A percentile compares a stretch with the other conserved stretches of the same genome.
Evolutionary conservation across 2,113 vertebrate genomes (phyloP).

Genomic region (Ceyx cyanopectus): DNA sequence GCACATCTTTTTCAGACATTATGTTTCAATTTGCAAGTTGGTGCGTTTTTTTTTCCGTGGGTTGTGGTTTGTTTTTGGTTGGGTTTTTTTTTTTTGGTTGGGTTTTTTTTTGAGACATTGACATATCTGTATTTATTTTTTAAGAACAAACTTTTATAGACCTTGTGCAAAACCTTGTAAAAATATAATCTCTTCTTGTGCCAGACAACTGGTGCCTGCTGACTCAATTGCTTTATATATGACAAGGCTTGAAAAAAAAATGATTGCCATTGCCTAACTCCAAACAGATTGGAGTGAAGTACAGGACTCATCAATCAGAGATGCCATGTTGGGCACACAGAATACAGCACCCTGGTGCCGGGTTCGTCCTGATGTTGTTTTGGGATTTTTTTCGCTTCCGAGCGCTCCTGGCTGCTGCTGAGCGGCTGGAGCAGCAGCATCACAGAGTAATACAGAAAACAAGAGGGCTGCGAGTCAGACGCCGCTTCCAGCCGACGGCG

Average conservation of each 20-base stretch:
- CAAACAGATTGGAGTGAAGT: slow-evolving; percentile 72
- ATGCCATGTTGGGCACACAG: slow-evolving; percentile 19
- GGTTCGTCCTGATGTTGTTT: background rate
- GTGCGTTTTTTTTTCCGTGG: background rate
- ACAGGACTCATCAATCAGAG: slow-evolving; percentile 73
- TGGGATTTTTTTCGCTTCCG: background rate
- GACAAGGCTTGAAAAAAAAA: slow-evolving; percentile 76
- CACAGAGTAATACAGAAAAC: background rate
- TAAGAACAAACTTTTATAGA: slow-evolving; percentile 73
- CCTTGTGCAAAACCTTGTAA: slow-evolving; percentile 75
- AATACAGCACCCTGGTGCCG: background rate
- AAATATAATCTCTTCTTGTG: slow-evolving; percentile 68
- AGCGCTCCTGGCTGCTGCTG: background rate
- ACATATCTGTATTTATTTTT: slow-evolving; percentile 50
- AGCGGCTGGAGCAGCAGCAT: background rate
- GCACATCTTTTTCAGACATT: slow-evolving; percentile 3
- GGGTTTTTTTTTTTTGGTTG: background rate
- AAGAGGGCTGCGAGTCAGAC: background rate
- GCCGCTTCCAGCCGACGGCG: background rate
- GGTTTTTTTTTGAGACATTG: background rate
- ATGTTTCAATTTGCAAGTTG: slow-evolving; percentile 58
- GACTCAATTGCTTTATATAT: slow-evolving; percentile 80
- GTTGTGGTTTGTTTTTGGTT: too few species aligned
- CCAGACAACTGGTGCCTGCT: slow-evolving; percentile 77
- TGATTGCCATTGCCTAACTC: slow-evolving; percentile 65